These are phyloP conservation scores for Lepus timidus DNA, from an alignment of 2,113 vertebrate genomes.

Conservation along the genomic window DNA sequence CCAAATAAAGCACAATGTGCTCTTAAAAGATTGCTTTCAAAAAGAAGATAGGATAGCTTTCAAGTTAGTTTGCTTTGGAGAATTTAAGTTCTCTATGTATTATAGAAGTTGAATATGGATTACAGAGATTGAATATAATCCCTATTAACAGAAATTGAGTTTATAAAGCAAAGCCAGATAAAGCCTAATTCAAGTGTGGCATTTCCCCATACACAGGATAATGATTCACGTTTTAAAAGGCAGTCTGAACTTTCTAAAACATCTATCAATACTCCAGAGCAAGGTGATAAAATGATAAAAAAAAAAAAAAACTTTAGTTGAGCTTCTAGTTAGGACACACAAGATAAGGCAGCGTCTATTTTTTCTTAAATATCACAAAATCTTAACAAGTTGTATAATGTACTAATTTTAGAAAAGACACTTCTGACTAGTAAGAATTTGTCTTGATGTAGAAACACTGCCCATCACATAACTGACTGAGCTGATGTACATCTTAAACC, in stretches of 20 bases:
- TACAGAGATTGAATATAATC: neutral
- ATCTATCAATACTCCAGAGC: neutral
- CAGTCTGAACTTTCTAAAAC: conserved; percentile 6
- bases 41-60: conserved; percentile 39
- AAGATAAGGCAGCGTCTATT: neutral
- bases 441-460: conserved; percentile 12
- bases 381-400: neutral
- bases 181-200: conserved; percentile 25
- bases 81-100: conserved; percentile 22
- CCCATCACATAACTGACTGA: neutral
- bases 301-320: neutral
- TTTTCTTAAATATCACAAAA: neutral
- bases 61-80: conserved; percentile 40
- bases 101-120: neutral
- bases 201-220: neutral
- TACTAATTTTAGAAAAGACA: conserved; percentile 32
- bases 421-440: neutral
- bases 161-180: neutral
- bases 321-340: conserved; percentile 34
- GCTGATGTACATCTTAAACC: neutral
- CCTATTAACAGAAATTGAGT: neutral
- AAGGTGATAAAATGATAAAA: neutral
- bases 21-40: conserved; percentile 15
- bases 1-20: neutral
- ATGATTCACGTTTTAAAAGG: neutral